A percentile compares a stretch with the other conserved stretches of the same genome.
These are phyloP conservation scores for Drosophila quadrilineata DNA, from an alignment of 1,140 invertebrate genomes.

Conservation along the genomic window DNA sequence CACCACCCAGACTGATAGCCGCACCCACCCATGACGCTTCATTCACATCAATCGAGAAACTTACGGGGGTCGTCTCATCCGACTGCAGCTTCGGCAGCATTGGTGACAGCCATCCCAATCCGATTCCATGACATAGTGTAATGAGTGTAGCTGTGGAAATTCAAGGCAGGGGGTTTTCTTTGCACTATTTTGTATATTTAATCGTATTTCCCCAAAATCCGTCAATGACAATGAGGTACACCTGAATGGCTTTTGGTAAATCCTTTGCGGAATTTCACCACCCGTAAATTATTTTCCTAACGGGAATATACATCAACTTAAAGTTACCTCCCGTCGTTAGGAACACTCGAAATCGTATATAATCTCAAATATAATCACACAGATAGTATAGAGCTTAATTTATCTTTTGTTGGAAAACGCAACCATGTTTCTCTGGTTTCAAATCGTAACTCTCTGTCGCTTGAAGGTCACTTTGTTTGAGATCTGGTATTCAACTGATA, in stretches of 20 bases:
- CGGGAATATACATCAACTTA: too few relatives aligned
- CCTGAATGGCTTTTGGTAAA: background rate
- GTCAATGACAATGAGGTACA: background rate
- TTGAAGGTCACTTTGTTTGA: too few relatives aligned
- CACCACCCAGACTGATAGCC: conserved; percentile 64
- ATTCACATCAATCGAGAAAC: conserved; percentile 52
- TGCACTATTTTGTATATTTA: background rate
- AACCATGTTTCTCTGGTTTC: too few relatives aligned
- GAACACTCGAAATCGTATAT: too few relatives aligned
- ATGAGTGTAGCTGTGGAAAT: conserved; percentile 75
- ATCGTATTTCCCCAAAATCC: background rate
- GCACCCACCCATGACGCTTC: conserved; percentile 79
- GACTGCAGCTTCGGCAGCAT: conserved; percentile 79
- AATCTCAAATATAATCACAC: too few relatives aligned
- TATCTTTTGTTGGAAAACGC: background rate
- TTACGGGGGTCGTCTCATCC: conserved; percentile 52
- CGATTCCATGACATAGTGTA: conserved; percentile 81
- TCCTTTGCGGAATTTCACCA: background rate
- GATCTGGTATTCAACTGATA: background rate
- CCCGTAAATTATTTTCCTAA: too few relatives aligned
- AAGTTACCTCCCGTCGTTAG: too few relatives aligned
- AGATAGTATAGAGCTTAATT: background rate
- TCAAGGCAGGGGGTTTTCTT: too few relatives aligned
- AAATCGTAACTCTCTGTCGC: too few relatives aligned
- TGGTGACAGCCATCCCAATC: conserved; percentile 82